Evolutionary conservation across 2,113 vertebrate genomes (phyloP).

Genomic region (Pseudonaja textilis): DNA sequence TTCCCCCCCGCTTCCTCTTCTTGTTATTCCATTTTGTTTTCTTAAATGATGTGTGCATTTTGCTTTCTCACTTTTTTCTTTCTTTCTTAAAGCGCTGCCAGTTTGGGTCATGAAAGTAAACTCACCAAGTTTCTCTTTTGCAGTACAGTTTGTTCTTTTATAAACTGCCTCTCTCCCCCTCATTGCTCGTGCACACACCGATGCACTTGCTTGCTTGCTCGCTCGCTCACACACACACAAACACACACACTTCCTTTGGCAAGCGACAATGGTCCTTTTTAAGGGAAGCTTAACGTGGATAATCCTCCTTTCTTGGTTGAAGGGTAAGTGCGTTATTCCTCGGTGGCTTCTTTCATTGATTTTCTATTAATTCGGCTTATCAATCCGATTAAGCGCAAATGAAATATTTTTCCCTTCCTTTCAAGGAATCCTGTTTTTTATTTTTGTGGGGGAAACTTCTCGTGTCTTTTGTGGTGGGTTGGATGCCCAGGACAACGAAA

Average conservation of each 20-base stretch:
- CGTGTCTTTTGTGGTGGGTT: background rate
- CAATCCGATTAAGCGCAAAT: background rate
- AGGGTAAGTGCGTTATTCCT: background rate
- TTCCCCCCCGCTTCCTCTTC: background rate
- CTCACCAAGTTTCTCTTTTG: background rate
- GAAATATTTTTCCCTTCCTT: background rate
- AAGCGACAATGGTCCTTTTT: background rate
- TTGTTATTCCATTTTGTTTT: background rate
- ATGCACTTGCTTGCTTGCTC: background rate
- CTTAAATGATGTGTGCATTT: background rate
- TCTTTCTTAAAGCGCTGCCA: background rate
- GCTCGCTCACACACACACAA: background rate
- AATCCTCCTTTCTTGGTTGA: background rate
- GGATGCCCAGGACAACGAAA: background rate
- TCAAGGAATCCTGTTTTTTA: background rate
- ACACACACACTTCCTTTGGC: background rate
- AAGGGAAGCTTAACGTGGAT: background rate
- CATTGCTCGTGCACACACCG: background rate
- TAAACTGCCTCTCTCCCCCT: background rate
- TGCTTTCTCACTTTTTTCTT: background rate
- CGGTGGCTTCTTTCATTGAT: background rate
- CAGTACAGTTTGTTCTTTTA: background rate
- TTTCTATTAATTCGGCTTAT: background rate
- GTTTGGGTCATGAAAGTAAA: background rate
- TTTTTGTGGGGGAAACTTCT: background rate